Conservation (phyloP, 2,113 vertebrate genomes). For the Protobothrops mucrosquamatus region DNA sequence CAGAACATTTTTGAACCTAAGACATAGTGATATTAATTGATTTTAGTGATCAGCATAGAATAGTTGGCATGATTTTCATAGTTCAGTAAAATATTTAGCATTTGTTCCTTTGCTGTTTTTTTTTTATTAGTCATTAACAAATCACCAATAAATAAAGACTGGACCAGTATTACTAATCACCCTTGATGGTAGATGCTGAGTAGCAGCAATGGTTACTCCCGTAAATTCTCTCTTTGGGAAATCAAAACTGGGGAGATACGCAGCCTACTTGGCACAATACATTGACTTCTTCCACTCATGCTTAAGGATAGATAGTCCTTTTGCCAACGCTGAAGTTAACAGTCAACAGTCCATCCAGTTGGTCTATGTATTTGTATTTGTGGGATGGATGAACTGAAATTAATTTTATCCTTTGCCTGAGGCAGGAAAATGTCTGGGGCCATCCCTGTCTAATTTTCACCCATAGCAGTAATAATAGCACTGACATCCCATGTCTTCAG, state of each 20-base stretch:
- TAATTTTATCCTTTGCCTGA: background rate
- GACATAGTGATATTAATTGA: background rate
- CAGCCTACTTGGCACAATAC: background rate
- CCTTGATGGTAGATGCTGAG: background rate
- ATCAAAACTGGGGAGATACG: background rate
- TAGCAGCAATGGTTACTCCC: background rate
- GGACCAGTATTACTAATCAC: background rate
- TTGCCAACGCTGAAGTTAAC: background rate
- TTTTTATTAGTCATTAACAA: constrained; percentile 31
- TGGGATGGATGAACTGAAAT: constrained; percentile 16
- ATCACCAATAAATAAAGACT: constrained; percentile 37
- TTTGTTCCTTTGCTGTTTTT: constrained; percentile 34
- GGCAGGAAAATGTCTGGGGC: background rate
- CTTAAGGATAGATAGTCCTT: background rate
- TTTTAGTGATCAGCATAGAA: background rate
- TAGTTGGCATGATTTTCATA: background rate
- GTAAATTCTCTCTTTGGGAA: background rate
- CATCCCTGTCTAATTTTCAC: constrained; percentile 46
- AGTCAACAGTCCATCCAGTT: background rate
- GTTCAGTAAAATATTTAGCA: constrained; percentile 50
- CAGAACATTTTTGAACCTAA: background rate
- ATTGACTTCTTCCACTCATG: background rate
- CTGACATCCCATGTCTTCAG: constrained; percentile 28
- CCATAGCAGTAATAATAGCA: constrained; percentile 20
- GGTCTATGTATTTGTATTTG: background rate